Evolutionary conservation across 2,113 vertebrate species (phyloP).

Genomic region (Menidia beryllina): DNA sequence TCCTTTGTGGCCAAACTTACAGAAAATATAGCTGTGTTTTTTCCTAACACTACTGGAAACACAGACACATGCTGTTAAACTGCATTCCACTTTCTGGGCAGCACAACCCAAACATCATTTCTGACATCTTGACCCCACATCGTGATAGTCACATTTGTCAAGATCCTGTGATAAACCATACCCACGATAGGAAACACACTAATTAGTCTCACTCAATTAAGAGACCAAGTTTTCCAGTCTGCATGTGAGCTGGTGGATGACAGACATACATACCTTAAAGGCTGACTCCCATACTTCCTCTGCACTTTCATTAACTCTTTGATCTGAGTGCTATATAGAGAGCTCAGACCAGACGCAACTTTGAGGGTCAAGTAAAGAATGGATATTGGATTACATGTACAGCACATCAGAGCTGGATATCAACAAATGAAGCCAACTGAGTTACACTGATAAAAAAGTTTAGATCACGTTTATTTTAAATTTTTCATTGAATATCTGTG

Average conservation of each 20-base stretch:
- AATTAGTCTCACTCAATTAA: slow-evolving; percentile 74
- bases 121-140: slow-evolving; percentile 14
- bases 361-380: slow-evolving; percentile 35
- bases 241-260: slow-evolving; percentile 62
- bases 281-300: slow-evolving; percentile 62
- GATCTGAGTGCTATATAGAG: slow-evolving; percentile 55
- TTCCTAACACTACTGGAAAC: slow-evolving; percentile 2
- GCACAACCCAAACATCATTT: slow-evolving; percentile 26
- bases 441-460: slow-evolving; percentile 6
- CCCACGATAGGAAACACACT: slow-evolving; percentile 50
- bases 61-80: slow-evolving; percentile 15
- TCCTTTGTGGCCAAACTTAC: slow-evolving; percentile 42
- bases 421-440: slow-evolving; percentile 32
- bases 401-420: slow-evolving; percentile 21
- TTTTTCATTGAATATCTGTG: background rate
- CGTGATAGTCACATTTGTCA: slow-evolving; percentile 46
- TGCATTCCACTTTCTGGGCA: slow-evolving; percentile 13
- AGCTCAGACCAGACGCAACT: slow-evolving; percentile 52
- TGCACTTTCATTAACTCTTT: slow-evolving; percentile 73
- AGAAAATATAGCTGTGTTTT: slow-evolving; percentile 21
- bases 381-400: slow-evolving; percentile 38
- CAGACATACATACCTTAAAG: slow-evolving; percentile 67
- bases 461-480: background rate
- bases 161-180: slow-evolving; percentile 21
- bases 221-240: slow-evolving; percentile 60